Percentiles rank a stretch among this genome's conserved stretches.
Conservation (phyloP, 2,888 invertebrate genomes). For the Adela reaumurella region DNA sequence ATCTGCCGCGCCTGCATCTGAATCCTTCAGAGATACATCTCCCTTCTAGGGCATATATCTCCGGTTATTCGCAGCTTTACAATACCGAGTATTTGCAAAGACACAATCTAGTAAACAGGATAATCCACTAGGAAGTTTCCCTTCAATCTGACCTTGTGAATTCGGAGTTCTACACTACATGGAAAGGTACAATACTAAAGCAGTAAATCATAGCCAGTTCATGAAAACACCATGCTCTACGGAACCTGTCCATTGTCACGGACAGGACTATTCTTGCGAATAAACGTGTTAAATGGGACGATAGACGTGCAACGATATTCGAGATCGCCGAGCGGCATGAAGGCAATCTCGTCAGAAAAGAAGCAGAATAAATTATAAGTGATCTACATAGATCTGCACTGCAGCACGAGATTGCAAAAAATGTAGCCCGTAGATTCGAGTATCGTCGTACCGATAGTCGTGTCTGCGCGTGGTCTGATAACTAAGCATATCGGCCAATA, state of each 20-base stretch:
- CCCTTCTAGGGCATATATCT: slow-evolving; percentile 8
- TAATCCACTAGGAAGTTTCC: slow-evolving; percentile 4
- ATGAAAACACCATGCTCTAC: background rate
- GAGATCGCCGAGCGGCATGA: no score
- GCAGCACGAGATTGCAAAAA: background rate
- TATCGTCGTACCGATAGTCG: slow-evolving; percentile 1
- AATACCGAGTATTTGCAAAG: slow-evolving; percentile 3
- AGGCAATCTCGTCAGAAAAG: no score
- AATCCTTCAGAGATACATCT: slow-evolving; percentile 7
- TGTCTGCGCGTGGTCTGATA: slow-evolving; percentile 3
- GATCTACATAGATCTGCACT: no score
- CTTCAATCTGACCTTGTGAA: slow-evolving; percentile 1
- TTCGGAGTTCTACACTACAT: background rate
- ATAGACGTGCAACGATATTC: no score
- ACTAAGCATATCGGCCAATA: slow-evolving; percentile 5
- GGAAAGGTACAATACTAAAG: slow-evolving; percentile 1
- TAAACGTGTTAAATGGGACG: slow-evolving; percentile 24
- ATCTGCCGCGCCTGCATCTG: slow-evolving; percentile 2
- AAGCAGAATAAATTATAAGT: no score
- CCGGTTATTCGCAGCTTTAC: slow-evolving; percentile 5
- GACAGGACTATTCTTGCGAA: slow-evolving; percentile 6
- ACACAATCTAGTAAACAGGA: slow-evolving; percentile 3
- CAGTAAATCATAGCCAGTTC: slow-evolving; percentile 2
- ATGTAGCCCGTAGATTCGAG: background rate
- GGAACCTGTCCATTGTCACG: slow-evolving; percentile 5